phyloP scores from a whole-genome alignment of 2,113 vertebrate species.

The Cyprinodon brontotheroides region DNA sequence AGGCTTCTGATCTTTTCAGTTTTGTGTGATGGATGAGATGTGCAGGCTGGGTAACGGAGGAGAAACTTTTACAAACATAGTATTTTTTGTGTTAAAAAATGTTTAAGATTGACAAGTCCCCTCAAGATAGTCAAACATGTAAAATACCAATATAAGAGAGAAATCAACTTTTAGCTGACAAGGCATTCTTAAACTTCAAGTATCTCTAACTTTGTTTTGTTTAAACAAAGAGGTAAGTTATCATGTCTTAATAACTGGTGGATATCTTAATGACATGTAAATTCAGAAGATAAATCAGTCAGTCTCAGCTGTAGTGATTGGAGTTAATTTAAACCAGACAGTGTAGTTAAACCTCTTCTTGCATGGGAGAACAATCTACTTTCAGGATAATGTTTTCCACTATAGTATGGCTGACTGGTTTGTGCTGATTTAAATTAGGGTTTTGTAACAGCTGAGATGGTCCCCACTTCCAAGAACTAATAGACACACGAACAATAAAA shows the following conservation, averaged over 20 bases:
- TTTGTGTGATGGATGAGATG: constrained; percentile 2
- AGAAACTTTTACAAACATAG: constrained; percentile 14
- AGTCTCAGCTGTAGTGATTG: constrained; percentile 25
- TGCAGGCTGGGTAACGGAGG: constrained; percentile 20
- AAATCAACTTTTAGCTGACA: constrained; percentile 18
- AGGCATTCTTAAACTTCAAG: constrained; percentile 8
- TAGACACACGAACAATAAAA: neutral
- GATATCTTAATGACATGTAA: constrained; percentile 41
- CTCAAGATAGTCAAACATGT: constrained; percentile 13
- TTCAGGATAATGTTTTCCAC: constrained; percentile 9
- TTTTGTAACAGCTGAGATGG: too few species aligned
- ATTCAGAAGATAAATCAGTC: constrained; percentile 49
- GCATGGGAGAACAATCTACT: constrained; percentile 4
- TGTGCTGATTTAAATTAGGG: too few species aligned
- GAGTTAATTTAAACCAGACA: constrained; percentile 47
- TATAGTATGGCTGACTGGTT: neutral
- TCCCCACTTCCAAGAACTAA: neutral
- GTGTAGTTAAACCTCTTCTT: constrained; percentile 7
- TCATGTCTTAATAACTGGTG: constrained; percentile 5
- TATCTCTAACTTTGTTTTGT: constrained; percentile 18
- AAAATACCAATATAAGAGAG: constrained; percentile 4
- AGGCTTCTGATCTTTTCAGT: constrained; percentile 25
- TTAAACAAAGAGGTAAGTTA: constrained; percentile 13
- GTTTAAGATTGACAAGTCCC: constrained; percentile 18
- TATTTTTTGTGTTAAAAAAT: constrained; percentile 31